Base-by-base conservation (phyloP, 1,140 invertebrate species). In the Nixonia krombeini region DNA sequence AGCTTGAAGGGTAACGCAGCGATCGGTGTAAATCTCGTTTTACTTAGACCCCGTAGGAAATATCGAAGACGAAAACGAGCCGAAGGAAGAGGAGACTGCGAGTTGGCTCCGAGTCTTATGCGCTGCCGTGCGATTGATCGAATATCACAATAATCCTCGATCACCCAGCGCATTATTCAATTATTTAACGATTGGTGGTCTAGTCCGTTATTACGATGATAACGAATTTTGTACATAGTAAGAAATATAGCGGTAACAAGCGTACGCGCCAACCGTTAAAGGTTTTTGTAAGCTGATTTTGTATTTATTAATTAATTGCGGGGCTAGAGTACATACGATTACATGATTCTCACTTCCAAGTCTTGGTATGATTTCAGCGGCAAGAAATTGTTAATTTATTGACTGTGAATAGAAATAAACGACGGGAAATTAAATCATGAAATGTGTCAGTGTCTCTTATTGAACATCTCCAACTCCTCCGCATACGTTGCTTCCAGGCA, bases 301-400 rank as follows among this genome's bases (percentile, higher is more conserved):
- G 69, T 82, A 81, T 82, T 80, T 81, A 81, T 80, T 75, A 51
- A 77, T 81, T 78, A 71, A 83, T 80, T 77, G 62, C 67, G 69
- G 73, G 68, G 49, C 72, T 73, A 76, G 70, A 70, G 45, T 65
- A 69, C 52, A 37, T 61, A 66, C 65, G 70, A 70, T 51, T 68
- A 68, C 45, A 52, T 73, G 73, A 72, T 76, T 79, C 57, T 70
- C 56, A 55, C 71, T 57, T 75, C 65, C 75, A 72, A 52, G 75
- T 72, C 70, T 70, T 78, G 74, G 62, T 79, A 76, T 74, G 50
- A 68, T 68, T 76, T 79, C 63, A 72, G 72, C 70, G 66, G 70
- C 76, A 72, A 79, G 53, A 75, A 74, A 76, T 71, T 82, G 78
- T 81, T 84, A 83, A 84, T 83, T 83, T 83, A 84, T 84, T 83